These are phyloP conservation scores for Coenobita brevimanus DNA, from an alignment of 1,140 invertebrate species.

Conservation along the genomic window DNA sequence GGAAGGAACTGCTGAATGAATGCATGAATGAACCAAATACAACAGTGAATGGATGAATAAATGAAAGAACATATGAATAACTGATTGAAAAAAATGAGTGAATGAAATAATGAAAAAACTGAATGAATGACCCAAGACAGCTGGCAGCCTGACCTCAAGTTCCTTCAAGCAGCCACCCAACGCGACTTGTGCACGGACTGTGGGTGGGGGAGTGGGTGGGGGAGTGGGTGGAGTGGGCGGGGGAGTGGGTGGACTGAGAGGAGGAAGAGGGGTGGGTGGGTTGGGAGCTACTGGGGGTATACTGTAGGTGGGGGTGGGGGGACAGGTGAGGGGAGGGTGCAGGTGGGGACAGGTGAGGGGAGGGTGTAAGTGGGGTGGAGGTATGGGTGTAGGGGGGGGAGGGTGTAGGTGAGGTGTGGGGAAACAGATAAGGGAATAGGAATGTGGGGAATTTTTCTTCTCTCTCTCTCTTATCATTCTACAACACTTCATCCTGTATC, in stretches of 20 bases:
- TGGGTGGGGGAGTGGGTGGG: too few species aligned
- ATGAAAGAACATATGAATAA: not conserved
- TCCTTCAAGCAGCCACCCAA: not conserved
- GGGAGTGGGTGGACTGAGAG: too few species aligned
- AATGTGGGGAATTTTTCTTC: too few species aligned
- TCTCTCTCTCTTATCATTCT: too few species aligned
- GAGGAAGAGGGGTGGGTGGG: too few species aligned
- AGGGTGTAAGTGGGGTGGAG: not conserved
- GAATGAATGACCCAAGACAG: not conserved
- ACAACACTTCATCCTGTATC: not conserved
- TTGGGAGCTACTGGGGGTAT: not conserved
- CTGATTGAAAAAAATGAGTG: not conserved
- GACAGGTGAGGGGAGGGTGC: not conserved
- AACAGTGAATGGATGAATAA: not conserved
- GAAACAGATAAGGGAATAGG: not conserved
- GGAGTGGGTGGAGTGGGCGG: too few species aligned
- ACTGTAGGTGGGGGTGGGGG: not conserved
- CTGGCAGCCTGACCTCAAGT: not conserved
- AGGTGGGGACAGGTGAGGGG: not conserved
- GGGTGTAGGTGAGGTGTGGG: not conserved
- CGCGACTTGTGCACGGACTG: too few species aligned
- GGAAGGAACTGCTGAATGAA: not conserved
- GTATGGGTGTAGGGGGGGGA: not conserved
- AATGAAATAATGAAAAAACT: not conserved
- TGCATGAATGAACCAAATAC: not conserved